These are phyloP conservation scores for Xestobium rufovillosum DNA, from an alignment of 2,888 invertebrate genomes.

Conservation along the genomic window DNA sequence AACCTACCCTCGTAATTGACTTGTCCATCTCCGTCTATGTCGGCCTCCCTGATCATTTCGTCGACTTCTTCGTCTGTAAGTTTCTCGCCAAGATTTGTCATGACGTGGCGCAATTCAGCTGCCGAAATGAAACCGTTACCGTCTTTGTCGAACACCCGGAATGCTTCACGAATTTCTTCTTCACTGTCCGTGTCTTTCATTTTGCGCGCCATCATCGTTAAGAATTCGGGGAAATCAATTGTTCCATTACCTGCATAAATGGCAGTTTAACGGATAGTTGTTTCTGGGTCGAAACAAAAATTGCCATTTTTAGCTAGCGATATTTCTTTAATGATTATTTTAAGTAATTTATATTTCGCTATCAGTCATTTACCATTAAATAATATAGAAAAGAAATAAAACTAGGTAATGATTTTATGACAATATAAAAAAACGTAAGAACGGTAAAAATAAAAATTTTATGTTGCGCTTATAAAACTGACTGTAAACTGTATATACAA, in stretches of 20 bases:
- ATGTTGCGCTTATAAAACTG: no score
- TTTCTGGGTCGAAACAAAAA: no score
- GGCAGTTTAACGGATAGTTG: no score
- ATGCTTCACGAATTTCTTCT: slow-evolving; percentile 98
- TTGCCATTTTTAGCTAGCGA: no score
- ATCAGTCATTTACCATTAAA: no score
- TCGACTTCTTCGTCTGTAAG: slow-evolving; percentile 98
- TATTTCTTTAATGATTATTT: no score
- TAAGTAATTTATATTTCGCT: no score
- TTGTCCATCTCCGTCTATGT: slow-evolving; percentile 98
- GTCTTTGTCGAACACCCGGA: slow-evolving; percentile 99
- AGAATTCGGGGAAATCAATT: slow-evolving; percentile 99
- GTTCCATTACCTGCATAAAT: slow-evolving; percentile 85
- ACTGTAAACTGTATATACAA: no score
- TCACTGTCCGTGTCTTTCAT: slow-evolving; percentile 99
- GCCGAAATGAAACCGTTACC: slow-evolving; percentile 99
- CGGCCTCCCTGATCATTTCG: slow-evolving; percentile 98
- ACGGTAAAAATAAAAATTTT: no score
- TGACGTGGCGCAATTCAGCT: slow-evolving; percentile 96
- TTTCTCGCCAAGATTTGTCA: slow-evolving; percentile 99
- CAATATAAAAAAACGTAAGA: no score
- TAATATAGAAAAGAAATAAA: no score
- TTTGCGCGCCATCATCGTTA: slow-evolving; percentile 99
- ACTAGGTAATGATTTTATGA: no score
- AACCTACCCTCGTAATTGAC: slow-evolving; percentile 88